phyloP scores from a whole-genome alignment of 2,113 vertebrate genomes.

The Mastomys coucha region DNA sequence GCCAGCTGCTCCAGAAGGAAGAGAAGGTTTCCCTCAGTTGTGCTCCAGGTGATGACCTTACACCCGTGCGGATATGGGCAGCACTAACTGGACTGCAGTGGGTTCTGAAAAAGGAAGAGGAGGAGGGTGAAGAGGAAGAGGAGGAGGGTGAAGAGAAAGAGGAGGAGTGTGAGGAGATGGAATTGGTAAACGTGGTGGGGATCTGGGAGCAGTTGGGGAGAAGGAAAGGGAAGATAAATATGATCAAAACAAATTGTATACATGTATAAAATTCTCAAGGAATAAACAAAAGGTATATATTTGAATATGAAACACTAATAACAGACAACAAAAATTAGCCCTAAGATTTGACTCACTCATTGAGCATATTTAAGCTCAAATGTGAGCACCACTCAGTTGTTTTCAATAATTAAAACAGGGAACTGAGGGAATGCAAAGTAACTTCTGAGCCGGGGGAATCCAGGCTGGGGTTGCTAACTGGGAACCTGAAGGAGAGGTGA shows the following conservation, averaged over 20 bases:
- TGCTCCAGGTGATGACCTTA: background rate
- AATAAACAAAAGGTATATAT: background rate
- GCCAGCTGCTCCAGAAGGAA: background rate
- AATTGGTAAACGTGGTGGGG: rapidly evolving
- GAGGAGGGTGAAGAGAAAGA: background rate
- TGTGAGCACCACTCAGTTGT: background rate
- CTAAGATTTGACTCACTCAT: background rate
- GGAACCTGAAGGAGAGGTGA: rapidly evolving
- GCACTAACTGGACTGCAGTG: background rate
- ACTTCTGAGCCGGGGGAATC: too few relatives aligned
- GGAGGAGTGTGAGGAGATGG: too few relatives aligned
- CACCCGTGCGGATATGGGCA: too few relatives aligned
- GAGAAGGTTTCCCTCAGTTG: background rate
- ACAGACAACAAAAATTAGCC: background rate
- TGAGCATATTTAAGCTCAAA: background rate
- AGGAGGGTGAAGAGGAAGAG: background rate
- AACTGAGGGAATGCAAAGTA: too few relatives aligned
- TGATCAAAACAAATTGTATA: background rate
- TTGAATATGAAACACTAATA: background rate
- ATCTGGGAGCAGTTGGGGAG: background rate
- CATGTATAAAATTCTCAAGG: background rate
- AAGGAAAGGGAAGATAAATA: background rate
- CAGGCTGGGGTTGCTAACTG: rapidly evolving
- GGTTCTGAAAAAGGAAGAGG: background rate
- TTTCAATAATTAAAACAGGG: background rate